phyloP scores from a whole-genome alignment of 1,140 invertebrate species.

The Ooceraea biroi region DNA sequence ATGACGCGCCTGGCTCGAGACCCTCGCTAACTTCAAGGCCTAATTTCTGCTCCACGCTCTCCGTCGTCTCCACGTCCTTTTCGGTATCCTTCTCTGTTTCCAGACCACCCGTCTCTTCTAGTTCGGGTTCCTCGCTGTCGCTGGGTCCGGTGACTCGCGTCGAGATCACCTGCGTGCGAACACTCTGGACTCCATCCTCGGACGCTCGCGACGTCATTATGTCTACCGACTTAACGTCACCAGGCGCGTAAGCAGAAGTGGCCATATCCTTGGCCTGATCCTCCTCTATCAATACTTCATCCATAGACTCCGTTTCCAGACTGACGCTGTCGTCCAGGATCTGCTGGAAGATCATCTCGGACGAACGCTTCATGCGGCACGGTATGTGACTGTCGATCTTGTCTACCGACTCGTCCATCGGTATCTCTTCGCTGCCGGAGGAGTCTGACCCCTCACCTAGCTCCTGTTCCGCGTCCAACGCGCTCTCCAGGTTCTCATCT shows the following conservation, averaged over 20 bases:
- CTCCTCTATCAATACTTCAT: slow-evolving; percentile 44
- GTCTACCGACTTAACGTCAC: slow-evolving; percentile 85
- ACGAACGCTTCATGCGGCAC: slow-evolving; percentile 93
- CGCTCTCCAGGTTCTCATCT: slow-evolving; percentile 78
- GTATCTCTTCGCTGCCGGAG: slow-evolving; percentile 73
- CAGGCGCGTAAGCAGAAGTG: slow-evolving; percentile 72
- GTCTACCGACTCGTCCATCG: slow-evolving; percentile 74
- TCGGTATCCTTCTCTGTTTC: slow-evolving; percentile 58
- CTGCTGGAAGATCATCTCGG: slow-evolving; percentile 95
- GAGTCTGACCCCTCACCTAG: slow-evolving; percentile 80
- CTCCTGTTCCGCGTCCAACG: slow-evolving; percentile 72
- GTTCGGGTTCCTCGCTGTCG: neutral
- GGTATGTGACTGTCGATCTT: slow-evolving; percentile 84
- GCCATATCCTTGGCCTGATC: slow-evolving; percentile 73
- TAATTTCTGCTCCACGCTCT: slow-evolving; percentile 66
- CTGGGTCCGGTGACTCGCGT: slow-evolving; percentile 35
- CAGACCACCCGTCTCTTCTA: neutral
- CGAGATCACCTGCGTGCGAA: slow-evolving; percentile 87
- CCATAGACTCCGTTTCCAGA: slow-evolving; percentile 39
- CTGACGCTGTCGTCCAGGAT: slow-evolving; percentile 82
- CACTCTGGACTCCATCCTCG: slow-evolving; percentile 85
- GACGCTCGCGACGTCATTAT: slow-evolving; percentile 86
- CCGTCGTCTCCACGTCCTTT: slow-evolving; percentile 42
- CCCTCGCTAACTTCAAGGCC: neutral
- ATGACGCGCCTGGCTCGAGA: slow-evolving; percentile 50